Conservation (phyloP, 2,797 vertebrate genomes). For the Graptemys geographica region DNA sequence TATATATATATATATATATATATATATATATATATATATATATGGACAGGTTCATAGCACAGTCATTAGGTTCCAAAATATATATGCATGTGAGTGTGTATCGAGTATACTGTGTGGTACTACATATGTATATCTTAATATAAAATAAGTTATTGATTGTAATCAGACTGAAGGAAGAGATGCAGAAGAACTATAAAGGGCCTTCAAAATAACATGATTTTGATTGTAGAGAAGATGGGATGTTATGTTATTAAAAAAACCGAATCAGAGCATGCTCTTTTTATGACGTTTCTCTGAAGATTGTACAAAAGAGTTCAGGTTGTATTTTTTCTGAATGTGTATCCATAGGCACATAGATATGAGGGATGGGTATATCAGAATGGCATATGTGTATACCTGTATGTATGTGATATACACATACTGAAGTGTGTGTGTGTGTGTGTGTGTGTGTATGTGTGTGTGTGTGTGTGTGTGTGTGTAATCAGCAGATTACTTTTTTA, state of each 20-base stretch:
- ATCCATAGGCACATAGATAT: neutral
- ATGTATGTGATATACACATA: neutral
- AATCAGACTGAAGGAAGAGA: conserved; percentile 48
- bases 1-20: no score
- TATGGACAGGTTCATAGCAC: neutral
- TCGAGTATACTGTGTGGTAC: neutral
- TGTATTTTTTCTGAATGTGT: neutral
- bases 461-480: neutral
- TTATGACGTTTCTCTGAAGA: conserved; percentile 28
- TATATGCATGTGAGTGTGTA: neutral
- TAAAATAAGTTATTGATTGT: conserved; percentile 31
- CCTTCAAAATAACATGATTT: conserved; percentile 36
- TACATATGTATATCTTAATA: neutral
- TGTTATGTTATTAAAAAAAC: conserved; percentile 29
- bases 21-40: no score
- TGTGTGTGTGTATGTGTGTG: neutral
- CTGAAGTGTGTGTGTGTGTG: neutral
- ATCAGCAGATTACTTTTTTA: neutral
- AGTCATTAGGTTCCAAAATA: neutral
- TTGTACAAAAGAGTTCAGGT: conserved; percentile 7
- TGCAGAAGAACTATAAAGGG: conserved; percentile 11
- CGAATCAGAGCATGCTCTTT: conserved; percentile 18
- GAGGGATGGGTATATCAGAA: neutral
- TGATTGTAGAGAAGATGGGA: conserved; percentile 21
- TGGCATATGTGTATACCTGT: neutral